Base-by-base conservation (phyloP, 2,797 vertebrate species). In the Diceros bicornis region DNA sequence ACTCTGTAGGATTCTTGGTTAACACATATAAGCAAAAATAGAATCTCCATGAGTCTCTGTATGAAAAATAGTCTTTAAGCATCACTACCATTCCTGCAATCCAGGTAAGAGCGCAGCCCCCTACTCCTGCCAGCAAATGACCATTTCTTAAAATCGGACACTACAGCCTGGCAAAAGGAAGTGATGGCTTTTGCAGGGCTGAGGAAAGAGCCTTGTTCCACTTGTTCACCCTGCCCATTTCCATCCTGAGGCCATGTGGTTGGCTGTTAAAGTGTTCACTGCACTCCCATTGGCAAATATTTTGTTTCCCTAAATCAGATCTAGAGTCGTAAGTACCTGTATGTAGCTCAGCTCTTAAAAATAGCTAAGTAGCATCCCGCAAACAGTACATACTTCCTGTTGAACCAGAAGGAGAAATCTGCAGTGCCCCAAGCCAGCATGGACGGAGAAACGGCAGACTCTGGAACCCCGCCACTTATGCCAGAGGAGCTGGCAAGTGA, bases 311-410 rank as follows among this genome's bases (percentile, higher is more conserved):
- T 95, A 96, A 97, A 97, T 98, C 64, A 47, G 92, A 87, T 59
- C 94, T 96, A 47, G 89, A 95, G 95, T 98, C 98, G 97, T 98
- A 98, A 98, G 99, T 98, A 98, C 98, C 98, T 98, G 97, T 95
- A 95, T 13, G 94, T 16, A 98, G 97, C 93, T 95, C 81, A 92
- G 69, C 92, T 94, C 98, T 98, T 98, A 98, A 98, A 98, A 99
- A 98, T 98, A 98, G 98, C 98, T 94, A 94, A 66, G 97, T 97
- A 96, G 98, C 98, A 98, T 98, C 97, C 89, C 86, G 50, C 94
- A 95, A 97, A 97, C 94, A 97, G 97, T 96, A 97, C 96, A n/a
- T 71, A 83, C 96, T 97, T 97, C 98, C 97, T 95, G 95, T 82
- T 91, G 96, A 98, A 82, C 94, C 97, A 97, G 97, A 98, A 75